phyloP scores from a whole-genome alignment of 2,113 vertebrate species.

The Pan troglodytes region DNA sequence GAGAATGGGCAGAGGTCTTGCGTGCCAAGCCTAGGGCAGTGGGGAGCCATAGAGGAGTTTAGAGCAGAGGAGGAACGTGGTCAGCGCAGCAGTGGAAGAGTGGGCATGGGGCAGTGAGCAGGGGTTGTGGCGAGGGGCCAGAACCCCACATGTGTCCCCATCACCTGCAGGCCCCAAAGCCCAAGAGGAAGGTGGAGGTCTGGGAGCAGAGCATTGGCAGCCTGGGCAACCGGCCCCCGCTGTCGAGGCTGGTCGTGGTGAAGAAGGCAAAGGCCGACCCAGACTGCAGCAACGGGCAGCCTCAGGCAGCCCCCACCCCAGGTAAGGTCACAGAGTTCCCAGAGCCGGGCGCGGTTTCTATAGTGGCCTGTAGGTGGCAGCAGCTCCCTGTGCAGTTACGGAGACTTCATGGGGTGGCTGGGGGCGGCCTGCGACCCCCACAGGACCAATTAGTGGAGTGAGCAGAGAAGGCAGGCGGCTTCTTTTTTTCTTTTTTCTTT shows the following conservation, averaged over 20 bases:
- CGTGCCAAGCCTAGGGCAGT: neutral
- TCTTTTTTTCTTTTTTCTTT: neutral
- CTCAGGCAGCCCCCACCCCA: fast-evolving
- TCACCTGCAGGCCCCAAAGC: slow-evolving; percentile 66
- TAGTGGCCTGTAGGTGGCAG: neutral
- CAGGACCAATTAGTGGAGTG: too few relatives aligned
- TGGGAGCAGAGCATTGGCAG: slow-evolving; percentile 90
- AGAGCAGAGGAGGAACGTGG: neutral
- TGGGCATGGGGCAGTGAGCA: too few relatives aligned
- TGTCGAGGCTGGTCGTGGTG: slow-evolving; percentile 87
- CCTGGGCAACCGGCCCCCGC: slow-evolving; percentile 84
- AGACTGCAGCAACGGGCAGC: neutral
- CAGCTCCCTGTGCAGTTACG: fast-evolving
- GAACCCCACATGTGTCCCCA: fast-evolving
- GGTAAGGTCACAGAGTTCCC: neutral
- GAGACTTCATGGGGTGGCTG: neutral
- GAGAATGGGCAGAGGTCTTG: neutral
- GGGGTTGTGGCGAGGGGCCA: too few relatives aligned
- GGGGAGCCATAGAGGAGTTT: neutral
- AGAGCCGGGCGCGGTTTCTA: fast-evolving
- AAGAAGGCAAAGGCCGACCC: slow-evolving; percentile 77
- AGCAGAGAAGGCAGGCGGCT: too few relatives aligned
- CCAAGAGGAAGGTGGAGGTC: slow-evolving; percentile 86
- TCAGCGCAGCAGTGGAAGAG: neutral
- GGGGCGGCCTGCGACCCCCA: too few relatives aligned